Evolutionary conservation across 2,797 vertebrate species (phyloP).

Genomic region (Tadarida brasiliensis): DNA sequence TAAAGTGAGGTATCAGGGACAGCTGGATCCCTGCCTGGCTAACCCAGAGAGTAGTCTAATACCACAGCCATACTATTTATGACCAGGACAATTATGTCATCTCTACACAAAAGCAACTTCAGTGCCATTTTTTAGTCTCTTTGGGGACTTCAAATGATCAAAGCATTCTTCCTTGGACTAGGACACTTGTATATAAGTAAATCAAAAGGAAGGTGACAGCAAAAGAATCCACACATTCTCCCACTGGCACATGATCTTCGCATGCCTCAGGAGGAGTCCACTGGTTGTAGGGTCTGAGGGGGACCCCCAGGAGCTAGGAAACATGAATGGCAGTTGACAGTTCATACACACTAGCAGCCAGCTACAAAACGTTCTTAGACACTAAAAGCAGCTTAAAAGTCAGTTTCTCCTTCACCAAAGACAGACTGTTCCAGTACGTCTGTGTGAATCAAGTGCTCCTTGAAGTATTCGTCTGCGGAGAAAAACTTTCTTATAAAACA

Average conservation of each 20-base stretch:
- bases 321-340: slow-evolving; percentile 21
- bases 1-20: neutral
- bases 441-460: neutral
- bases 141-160: neutral
- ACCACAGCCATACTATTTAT: neutral
- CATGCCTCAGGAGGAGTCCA: neutral
- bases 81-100: neutral
- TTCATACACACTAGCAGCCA: slow-evolving; percentile 1
- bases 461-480: neutral
- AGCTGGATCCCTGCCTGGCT: neutral
- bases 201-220: slow-evolving; percentile 17
- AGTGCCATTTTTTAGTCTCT: slow-evolving; percentile 27
- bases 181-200: slow-evolving; percentile 36
- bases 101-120: neutral
- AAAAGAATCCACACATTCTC: neutral
- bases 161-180: slow-evolving; percentile 11
- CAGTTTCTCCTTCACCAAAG: slow-evolving; percentile 29
- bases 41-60: neutral
- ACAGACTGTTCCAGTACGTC: slow-evolving; percentile 36
- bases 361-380: slow-evolving; percentile 21
- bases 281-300: neutral
- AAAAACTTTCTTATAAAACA: neutral
- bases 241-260: neutral
- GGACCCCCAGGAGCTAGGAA: neutral
- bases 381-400: slow-evolving; percentile 36